phyloP scores from a whole-genome alignment of 2,113 vertebrate genomes.

The Syngnathus typhle region DNA sequence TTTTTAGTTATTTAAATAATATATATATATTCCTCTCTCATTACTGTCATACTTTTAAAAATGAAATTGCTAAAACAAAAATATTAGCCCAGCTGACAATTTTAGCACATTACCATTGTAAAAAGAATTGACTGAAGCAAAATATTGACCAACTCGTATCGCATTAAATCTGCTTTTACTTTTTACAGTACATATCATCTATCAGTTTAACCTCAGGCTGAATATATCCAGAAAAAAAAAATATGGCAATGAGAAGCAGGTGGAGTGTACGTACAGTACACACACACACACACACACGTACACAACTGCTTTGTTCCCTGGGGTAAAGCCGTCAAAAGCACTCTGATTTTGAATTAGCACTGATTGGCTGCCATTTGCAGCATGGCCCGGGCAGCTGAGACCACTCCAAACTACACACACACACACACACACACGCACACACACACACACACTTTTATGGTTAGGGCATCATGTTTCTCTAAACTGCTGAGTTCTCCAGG shows the following conservation, averaged over 20 bases:
- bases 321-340: slow-evolving; percentile 68
- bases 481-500: slow-evolving; percentile 59
- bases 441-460: slow-evolving; percentile 41
- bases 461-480: slow-evolving; percentile 61
- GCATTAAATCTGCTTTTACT: background rate
- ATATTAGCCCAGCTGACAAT: no score
- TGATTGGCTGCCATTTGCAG: slow-evolving; percentile 71
- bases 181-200: slow-evolving; percentile 11
- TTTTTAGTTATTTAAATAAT: no score
- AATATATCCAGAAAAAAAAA: slow-evolving; percentile 43
- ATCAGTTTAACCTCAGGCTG: slow-evolving; percentile 29
- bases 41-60: no score
- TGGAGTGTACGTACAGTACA: slow-evolving; percentile 47
- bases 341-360: slow-evolving; percentile 72
- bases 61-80: no score
- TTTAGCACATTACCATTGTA: no score
- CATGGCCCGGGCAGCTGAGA: slow-evolving; percentile 69
- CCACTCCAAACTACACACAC: slow-evolving; percentile 51
- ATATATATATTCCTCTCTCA: no score
- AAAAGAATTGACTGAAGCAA: background rate
- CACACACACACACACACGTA: slow-evolving; percentile 25
- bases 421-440: slow-evolving; percentile 14
- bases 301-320: slow-evolving; percentile 55
- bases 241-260: slow-evolving; percentile 66
- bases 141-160: background rate